Percentiles rank a stretch among this genome's conserved stretches.
These are phyloP conservation scores for Nomada ferruginata DNA, from an alignment of 2,888 invertebrate species.

Conservation along the genomic window DNA sequence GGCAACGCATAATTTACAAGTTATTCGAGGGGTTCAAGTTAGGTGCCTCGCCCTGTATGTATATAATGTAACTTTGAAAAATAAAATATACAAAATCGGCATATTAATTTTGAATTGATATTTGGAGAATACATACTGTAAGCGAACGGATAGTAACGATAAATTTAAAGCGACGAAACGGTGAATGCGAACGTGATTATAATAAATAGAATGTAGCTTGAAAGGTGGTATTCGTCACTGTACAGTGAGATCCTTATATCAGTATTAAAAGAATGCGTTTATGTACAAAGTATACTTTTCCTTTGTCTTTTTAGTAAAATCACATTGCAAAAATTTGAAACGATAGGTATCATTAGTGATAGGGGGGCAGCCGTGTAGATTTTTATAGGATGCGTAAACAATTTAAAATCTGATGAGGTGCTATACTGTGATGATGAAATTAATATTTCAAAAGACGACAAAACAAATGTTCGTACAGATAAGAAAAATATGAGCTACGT, in stretches of 20 bases:
- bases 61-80: slow-evolving; percentile 1
- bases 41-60: background rate
- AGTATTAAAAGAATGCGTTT: background rate
- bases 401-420: background rate
- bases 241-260: slow-evolving; percentile 29
- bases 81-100: slow-evolving; percentile 5
- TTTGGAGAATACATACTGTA: background rate
- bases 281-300: background rate
- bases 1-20: no score
- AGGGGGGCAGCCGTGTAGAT: background rate
- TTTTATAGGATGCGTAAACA: background rate
- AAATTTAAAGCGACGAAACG: background rate
- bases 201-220: background rate
- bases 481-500: background rate
- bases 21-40: no score
- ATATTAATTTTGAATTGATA: slow-evolving; percentile 19
- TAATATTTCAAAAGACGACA: background rate
- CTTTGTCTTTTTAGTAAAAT: slow-evolving; percentile 9
- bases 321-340: background rate
- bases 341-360: background rate
- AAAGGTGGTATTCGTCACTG: slow-evolving; percentile 3
- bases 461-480: background rate
- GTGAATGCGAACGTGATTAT: background rate
- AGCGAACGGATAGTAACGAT: slow-evolving; percentile 1
- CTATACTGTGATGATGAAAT: background rate